Evolutionary conservation across 2,888 invertebrate species (phyloP), one percentile per base, ranked within the genome.

Genomic region (Miltochrista miniata): DNA sequence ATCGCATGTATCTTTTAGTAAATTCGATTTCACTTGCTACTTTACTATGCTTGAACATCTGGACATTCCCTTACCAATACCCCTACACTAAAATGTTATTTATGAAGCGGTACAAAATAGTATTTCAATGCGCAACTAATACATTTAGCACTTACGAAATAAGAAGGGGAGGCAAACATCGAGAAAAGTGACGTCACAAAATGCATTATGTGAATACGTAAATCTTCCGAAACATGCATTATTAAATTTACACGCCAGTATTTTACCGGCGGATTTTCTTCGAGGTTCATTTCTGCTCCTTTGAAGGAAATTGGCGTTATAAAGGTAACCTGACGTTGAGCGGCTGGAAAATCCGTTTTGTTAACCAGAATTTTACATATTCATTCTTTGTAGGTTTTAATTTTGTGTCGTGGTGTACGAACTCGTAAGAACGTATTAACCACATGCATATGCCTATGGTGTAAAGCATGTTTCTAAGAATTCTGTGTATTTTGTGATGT

Each of bases 131-230:
- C 73, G 72, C 67, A 77, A 79, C 76, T 82, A 83, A 83, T 83
- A 81, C 79, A 83, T 81, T 83, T 83, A 83, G 74, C 76, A 81
- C 81, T 79, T 73, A 70, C 60, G 57, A 57, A 64, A 70, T 62
- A 62, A 62, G 52, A 60, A 71, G 74, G 75, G 75, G 74, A 55
- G 41, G 31, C 56, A 65, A 58, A 51, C 58, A 58, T 62, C 44
- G 63, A 50, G 48, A 61, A 61, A 70, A 54, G 61, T 60, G 56
- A 61, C 59, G 55, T 61, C 59, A 56, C 61, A 58, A 66, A 69
- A 56, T 69, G 64, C 70, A 69, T 68, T 70, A 70, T 49, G 57
- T 53, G 46, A 59, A 41, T 54, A 50, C 49, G 60, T 54, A 59
- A 70, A 67, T 65, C 67, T 61, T 59, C 48, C 63, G 64, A 64